These are phyloP conservation scores for Promerops cafer DNA, from an alignment of 2,113 vertebrate species.

Conservation along the genomic window DNA sequence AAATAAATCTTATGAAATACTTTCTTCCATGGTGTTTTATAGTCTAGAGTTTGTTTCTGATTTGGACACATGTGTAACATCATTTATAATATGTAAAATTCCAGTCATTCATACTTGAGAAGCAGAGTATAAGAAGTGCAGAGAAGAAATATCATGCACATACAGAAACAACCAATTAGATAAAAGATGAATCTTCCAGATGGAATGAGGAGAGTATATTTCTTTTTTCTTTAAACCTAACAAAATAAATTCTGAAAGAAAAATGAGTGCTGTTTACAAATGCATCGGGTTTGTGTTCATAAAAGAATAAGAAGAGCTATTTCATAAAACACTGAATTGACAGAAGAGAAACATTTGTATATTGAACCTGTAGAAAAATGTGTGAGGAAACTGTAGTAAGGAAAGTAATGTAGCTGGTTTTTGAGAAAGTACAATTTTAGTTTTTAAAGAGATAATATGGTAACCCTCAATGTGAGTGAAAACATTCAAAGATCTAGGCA, in stretches of 20 bases:
- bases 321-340: neutral
- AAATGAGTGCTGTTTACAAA: neutral
- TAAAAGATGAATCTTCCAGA: neutral
- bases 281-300: neutral
- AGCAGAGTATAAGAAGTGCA: neutral
- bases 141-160: neutral
- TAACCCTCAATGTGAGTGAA: neutral
- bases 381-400: neutral
- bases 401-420: neutral
- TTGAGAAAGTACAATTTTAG: neutral
- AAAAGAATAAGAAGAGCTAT: neutral
- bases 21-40: neutral
- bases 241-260: neutral
- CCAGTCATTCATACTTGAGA: neutral
- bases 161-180: neutral
- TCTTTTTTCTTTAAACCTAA: neutral
- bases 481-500: neutral
- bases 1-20: neutral
- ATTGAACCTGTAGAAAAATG: neutral
- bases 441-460: neutral
- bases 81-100: neutral
- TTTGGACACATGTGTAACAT: fast-evolving
- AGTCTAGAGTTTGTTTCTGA: neutral
- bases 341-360: neutral
- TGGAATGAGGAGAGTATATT: neutral